Base-by-base conservation (phyloP, 2,888 invertebrate genomes). In the Ceriagrion tenellum region DNA sequence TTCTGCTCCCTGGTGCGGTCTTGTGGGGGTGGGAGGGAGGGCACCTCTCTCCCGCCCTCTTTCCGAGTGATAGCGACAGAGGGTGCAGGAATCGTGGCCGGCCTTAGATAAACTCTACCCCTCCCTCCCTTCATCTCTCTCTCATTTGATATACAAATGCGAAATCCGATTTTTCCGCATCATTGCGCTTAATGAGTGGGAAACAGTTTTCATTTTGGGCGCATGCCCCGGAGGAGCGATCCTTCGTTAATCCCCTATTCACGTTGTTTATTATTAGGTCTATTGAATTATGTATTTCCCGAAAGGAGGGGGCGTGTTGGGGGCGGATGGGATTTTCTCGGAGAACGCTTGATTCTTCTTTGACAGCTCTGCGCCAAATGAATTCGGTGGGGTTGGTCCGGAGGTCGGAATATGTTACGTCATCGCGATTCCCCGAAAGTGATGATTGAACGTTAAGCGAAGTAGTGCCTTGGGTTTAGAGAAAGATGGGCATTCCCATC, bases 81-180 rank as follows among this genome's bases (percentile, higher is more conserved):
- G 89, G 55, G 55, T 0, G 55, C 23, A 35, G 55, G 23, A 55
- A 89, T 89, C 89, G n/a, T 89, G 55, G 89, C 47, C 55, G n/a
- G 23, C 16, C 89, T n/a, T 55, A 89, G 89, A 89, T 89, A 89
- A 89, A 89, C 55, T 55, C 55, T 35, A n/a, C n/a, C 81, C 81
- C 81, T 26, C n/a, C 69, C 26, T 81, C 16, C n/a, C 69, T 20
- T n/a, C 69, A 47, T n/a, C 69, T 69, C 40, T 47, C 88, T 47
- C 55, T 89, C 89, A 55, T 89, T 89, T 89, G 89, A 89, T 89
- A 47, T 16, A 55, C 55, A 89, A 89, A 89, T 89, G 55, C 35
- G 47, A 55, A 89, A 55, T 55, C 89, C 89, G 47, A 89, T 89
- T 89, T 89, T 47, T 55, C 55, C 89, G n/a, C 89, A 55, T 81